A percentile compares a stretch with the other conserved stretches of the same genome.
phyloP scores from a whole-genome alignment of 64 coral and sea anemone genomes.

The Pocillopora verrucosa region DNA sequence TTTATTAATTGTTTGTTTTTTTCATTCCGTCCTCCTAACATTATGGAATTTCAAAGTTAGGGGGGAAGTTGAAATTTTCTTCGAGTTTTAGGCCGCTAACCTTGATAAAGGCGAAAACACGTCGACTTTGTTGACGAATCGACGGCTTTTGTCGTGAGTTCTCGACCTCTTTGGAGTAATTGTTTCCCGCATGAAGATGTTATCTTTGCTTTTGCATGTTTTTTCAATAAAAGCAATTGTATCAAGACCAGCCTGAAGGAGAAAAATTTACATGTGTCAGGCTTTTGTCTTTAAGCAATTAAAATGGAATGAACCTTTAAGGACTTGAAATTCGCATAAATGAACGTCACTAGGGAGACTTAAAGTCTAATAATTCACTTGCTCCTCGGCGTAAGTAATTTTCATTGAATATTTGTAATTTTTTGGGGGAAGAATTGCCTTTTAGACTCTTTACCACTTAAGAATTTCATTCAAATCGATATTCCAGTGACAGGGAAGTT shows the following conservation, averaged over 20 bases:
- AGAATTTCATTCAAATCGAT: neutral
- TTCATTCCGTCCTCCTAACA: neutral
- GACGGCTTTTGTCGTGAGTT: too few relatives aligned
- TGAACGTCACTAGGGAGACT: neutral
- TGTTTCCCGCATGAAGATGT: constrained; percentile 15
- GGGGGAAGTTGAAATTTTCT: neutral
- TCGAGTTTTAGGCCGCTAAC: neutral
- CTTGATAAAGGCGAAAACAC: neutral
- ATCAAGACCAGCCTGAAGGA: neutral
- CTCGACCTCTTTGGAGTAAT: constrained; percentile 1
- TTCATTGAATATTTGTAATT: constrained; percentile 4
- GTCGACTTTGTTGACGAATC: neutral
- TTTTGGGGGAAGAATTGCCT: neutral
- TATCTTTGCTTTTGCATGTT: constrained; percentile 20
- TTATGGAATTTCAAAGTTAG: neutral
- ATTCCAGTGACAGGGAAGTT: neutral
- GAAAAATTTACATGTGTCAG: constrained; percentile 48
- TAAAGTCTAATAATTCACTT: neutral
- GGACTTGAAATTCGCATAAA: constrained; percentile 4
- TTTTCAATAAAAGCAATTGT: constrained; percentile 17
- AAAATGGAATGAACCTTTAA: neutral
- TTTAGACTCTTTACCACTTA: neutral
- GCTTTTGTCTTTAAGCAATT: constrained; percentile 18
- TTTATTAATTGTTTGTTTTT: constrained; percentile 14
- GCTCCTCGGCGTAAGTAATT: neutral